Evolutionary conservation across 2,888 invertebrate species (phyloP), one percentile per base, ranked within the genome.

Genomic region (Linyphia triangularis): DNA sequence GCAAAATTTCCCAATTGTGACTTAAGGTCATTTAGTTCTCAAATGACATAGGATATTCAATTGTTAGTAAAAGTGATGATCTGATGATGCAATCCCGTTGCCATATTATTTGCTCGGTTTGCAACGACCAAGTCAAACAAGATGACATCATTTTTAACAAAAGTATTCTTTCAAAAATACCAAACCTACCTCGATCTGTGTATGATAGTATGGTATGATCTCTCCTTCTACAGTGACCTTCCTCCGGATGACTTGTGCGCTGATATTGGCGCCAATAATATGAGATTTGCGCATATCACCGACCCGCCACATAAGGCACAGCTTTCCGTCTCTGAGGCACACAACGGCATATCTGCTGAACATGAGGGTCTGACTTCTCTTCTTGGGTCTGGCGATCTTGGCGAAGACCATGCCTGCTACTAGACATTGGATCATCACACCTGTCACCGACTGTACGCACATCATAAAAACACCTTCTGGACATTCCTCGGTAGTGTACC

Each of bases 201-300:
- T 94, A 91, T 98, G 98, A 93, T 97, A 97, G 93, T 98, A 97
- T 10, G 98, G 98, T 92, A 99, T 93, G 83, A 97, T 94, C 93
- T 99, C 99, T 33, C 98, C 98, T 93, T 99, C 99, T 84, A 92
- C 91, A 0, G 94, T 96, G 92, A 97, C 96, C 95, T 91, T 91
- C 22, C 90, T 72, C 93, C 96, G 96, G 92, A 99, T 98, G 92
- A 99, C 95, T 93, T 98, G 97, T 77, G 98, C 97, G 92, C 98
- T 94, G 85, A 99, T 96, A 93, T 98, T 98, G 79, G 99, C 98
- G 93, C 99, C 99, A 91, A 99, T 98, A 92, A 99, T 97, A 94
- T 99, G 98, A 85, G 97, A 97, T 93, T 90, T 93, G 91, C 98
- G 95, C 98, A 98, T 98, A 93, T 98, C 98, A 26, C 98, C 98